Evolutionary conservation across 2,888 invertebrate genomes (phyloP).

Genomic region (Eutolmus rufibarbis): DNA sequence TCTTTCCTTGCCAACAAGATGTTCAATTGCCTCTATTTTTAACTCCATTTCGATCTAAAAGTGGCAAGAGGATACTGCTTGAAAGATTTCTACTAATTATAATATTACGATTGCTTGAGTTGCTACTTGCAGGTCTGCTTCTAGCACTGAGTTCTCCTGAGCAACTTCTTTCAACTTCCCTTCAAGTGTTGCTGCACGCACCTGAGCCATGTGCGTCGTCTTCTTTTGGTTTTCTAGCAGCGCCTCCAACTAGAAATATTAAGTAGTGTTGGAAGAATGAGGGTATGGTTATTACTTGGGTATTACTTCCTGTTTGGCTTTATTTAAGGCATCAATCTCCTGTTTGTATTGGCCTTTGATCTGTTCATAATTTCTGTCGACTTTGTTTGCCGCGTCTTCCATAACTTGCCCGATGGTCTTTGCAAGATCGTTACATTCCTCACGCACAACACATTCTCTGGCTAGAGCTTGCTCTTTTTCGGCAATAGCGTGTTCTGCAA

Average conservation of each 20-base stretch:
- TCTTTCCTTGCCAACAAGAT: slow-evolving; percentile 69
- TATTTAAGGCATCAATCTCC: slow-evolving; percentile 65
- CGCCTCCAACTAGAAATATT: slow-evolving; percentile 48
- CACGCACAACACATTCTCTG: slow-evolving; percentile 64
- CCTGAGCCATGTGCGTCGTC: slow-evolving; percentile 58
- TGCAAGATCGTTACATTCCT: slow-evolving; percentile 67
- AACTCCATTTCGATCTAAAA: slow-evolving; percentile 65
- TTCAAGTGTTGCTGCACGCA: slow-evolving; percentile 53
- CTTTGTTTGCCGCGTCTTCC: slow-evolving; percentile 66
- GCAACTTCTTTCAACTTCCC: slow-evolving; percentile 53
- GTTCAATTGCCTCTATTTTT: slow-evolving; percentile 68
- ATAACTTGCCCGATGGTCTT: slow-evolving; percentile 65
- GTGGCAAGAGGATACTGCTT: background rate
- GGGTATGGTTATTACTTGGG: background rate
- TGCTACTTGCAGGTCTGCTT: slow-evolving; percentile 58
- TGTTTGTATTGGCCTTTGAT: slow-evolving; percentile 68
- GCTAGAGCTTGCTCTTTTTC: slow-evolving; percentile 67
- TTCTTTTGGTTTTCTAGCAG: slow-evolving; percentile 51
- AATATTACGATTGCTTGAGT: slow-evolving; percentile 59
- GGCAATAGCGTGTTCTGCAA: slow-evolving; percentile 66
- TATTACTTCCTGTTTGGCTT: background rate
- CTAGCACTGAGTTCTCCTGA: slow-evolving; percentile 53
- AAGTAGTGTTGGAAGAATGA: background rate
- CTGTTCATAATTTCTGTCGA: slow-evolving; percentile 68
- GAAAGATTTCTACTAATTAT: background rate